These are phyloP conservation scores for Calephelis virginiensis DNA, from an alignment of 1,140 invertebrate genomes.

Conservation along the genomic window DNA sequence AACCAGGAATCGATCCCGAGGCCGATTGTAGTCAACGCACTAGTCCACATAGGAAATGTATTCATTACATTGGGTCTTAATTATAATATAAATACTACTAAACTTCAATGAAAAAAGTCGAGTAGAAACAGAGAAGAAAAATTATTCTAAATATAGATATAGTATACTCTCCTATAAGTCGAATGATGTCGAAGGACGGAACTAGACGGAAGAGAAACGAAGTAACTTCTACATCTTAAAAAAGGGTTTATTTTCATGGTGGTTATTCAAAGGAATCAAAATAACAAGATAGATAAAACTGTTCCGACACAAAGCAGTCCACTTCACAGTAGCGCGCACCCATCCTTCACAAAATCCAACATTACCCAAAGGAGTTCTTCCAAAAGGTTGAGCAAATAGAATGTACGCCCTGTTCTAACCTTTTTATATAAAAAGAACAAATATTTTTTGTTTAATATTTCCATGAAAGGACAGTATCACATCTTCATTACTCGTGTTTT, in stretches of 20 bases:
- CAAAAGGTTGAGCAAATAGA: slow-evolving; percentile 13
- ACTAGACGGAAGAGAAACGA: too few species aligned
- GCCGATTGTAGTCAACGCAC: too few species aligned
- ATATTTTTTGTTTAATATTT: slow-evolving; percentile 13
- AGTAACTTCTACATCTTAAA: too few species aligned
- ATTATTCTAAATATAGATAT: too few species aligned
- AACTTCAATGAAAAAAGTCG: too few species aligned
- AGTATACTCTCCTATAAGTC: too few species aligned
- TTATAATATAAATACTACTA: too few species aligned
- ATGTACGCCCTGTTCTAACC: slow-evolving; percentile 9
- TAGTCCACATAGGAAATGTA: too few species aligned
- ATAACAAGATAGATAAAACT: slow-evolving; percentile 12
- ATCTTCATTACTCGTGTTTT: neutral
- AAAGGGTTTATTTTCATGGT: neutral
- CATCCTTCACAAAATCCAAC: slow-evolving; percentile 5
- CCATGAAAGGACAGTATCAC: neutral
- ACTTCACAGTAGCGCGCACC: neutral
- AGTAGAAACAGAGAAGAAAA: too few species aligned
- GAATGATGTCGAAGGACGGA: too few species aligned
- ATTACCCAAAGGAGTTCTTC: slow-evolving; percentile 14
- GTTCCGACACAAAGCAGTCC: slow-evolving; percentile 1
- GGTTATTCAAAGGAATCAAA: neutral
- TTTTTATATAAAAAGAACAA: slow-evolving; percentile 15
- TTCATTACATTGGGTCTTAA: too few species aligned
- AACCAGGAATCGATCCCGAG: too few species aligned